Evolutionary conservation across 2,797 vertebrate species (phyloP), one percentile per base, ranked within the genome.

Genomic region (Bradypodion ventrale): DNA sequence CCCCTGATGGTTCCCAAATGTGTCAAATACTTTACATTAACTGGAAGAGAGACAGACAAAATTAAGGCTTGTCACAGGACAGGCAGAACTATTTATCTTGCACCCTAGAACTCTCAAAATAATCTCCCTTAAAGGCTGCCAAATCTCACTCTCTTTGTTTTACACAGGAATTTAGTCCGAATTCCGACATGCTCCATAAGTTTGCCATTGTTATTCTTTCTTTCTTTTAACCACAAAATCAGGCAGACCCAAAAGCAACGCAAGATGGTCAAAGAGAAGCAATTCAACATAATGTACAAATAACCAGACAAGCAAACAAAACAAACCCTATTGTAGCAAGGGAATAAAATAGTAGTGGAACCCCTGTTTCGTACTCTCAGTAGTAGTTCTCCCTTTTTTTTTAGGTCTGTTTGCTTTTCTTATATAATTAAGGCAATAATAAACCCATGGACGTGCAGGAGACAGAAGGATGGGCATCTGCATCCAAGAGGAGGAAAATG

Each of bases 391-490:
- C 82, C 88, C 68, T 78, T 70, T 32, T 35, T 56, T 70, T 32
- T 35, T 56, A 21, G 29, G 10, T 40, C 27, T 80, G 3, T 69
- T 25, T 82, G n/a, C 21, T 42, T 75, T 93, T 87, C 92, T 93
- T 90, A 92, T 93, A 81, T 81, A 94, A 95, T 85, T 97, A 97
- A 98, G 97, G 97, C 97, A 97, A 96, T 92, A 92, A 97, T 96
- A 95, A 95, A 96, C 90, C 92, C 92, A 95, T 89, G 93, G 95
- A 90, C 94, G 95, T 96, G 94, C 94, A 95, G 95, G 95, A 95
- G 94, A 94, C 90, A 94, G 94, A 66, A 85, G 94, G 94, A 95
- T 93, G 93, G 7, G 91, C n/a, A 84, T 95, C 96, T 96, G 95
- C 94, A 91, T 89, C 77, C 90, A 89, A 93, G 93, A 92, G 82